Percentiles rank a stretch among this genome's conserved stretches.
Conservation (phyloP, 2,888 invertebrate genomes). For the Rambutsinella grinnellia region DNA sequence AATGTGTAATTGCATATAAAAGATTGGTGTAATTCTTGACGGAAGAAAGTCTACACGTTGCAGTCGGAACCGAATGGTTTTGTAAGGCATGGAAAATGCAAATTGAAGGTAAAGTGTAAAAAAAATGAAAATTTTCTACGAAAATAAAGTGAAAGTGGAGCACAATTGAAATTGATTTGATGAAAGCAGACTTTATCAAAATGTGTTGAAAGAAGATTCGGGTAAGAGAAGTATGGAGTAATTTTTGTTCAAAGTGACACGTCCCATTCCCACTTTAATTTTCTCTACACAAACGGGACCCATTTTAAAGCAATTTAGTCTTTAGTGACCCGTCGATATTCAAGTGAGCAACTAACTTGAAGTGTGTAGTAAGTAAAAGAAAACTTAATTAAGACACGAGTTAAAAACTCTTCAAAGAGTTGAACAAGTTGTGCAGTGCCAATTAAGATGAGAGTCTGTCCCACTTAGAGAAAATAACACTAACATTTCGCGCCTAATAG, state of each 20-base stretch:
- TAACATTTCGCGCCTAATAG: too few species aligned
- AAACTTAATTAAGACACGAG: slow-evolving; percentile 59
- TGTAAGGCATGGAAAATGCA: too few species aligned
- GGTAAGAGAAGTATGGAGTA: too few species aligned
- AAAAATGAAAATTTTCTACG: too few species aligned
- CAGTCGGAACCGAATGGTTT: too few species aligned
- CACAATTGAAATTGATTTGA: neutral
- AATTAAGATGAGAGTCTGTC: too few species aligned
- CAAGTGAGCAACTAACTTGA: slow-evolving; percentile 13
- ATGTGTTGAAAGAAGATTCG: neutral
- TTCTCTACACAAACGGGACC: neutral
- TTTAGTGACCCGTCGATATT: slow-evolving; percentile 14
- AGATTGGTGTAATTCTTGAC: neutral
- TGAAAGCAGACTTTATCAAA: neutral
- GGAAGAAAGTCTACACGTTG: neutral
- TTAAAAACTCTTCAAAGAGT: too few species aligned
- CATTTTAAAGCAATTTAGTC: neutral
- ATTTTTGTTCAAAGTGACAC: neutral
- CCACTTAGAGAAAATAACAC: too few species aligned
- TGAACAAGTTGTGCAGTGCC: too few species aligned
- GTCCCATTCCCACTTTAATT: neutral
- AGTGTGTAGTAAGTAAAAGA: slow-evolving; percentile 22
- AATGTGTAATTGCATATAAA: neutral
- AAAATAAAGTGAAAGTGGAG: neutral
- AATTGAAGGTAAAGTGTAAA: too few species aligned